These are phyloP conservation scores for Hoplodrina ambigua DNA, from an alignment of 2,888 invertebrate species.

Conservation along the genomic window DNA sequence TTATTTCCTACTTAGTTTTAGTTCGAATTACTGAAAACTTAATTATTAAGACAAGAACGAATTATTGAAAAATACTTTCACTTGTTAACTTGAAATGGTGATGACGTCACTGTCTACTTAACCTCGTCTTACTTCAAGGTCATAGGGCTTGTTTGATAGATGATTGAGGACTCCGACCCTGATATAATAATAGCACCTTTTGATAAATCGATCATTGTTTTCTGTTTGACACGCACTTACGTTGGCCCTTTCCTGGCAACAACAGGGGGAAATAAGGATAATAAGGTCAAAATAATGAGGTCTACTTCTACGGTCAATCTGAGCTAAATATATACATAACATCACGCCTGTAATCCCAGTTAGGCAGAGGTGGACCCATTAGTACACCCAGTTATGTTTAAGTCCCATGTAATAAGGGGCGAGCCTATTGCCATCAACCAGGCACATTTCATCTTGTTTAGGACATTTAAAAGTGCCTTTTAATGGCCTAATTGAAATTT, in stretches of 20 bases:
- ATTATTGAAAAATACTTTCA: background rate
- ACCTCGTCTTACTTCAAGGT: background rate
- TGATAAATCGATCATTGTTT: constrained; percentile 21
- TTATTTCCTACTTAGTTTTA: too few species aligned
- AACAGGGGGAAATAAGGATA: background rate
- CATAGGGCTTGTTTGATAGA: background rate
- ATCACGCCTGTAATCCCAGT: too few species aligned
- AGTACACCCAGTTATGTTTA: too few species aligned
- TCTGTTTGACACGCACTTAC: constrained; percentile 21
- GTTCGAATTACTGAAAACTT: too few species aligned
- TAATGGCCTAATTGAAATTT: too few species aligned
- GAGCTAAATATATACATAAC: background rate
- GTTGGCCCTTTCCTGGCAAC: background rate
- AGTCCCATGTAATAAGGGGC: too few species aligned
- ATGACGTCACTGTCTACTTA: background rate
- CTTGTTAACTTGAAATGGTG: background rate
- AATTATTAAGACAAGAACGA: too few species aligned
- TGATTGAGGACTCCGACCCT: constrained; percentile 1
- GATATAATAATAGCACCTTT: background rate
- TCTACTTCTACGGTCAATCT: background rate
- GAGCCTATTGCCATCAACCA: too few species aligned
- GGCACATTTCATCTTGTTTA: too few species aligned
- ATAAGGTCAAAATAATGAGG: constrained; percentile 1
- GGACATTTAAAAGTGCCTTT: too few species aligned
- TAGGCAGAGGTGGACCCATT: too few species aligned